Evolutionary conservation across 2,888 invertebrate genomes (phyloP), one percentile per base, ranked within the genome.

Genomic region (Athalia rosae): DNA sequence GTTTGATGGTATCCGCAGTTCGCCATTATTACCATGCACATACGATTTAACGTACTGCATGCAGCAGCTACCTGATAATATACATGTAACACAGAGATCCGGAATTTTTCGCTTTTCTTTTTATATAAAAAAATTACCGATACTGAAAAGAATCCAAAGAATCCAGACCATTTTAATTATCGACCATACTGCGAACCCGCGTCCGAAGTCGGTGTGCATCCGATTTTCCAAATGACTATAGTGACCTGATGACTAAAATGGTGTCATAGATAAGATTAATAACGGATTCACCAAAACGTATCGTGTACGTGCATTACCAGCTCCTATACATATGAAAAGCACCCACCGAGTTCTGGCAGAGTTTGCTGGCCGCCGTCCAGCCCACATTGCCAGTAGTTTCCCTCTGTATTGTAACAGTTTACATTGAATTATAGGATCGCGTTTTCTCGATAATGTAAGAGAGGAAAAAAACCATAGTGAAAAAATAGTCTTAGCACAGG

Each of bases 301-400:
- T n/a, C n/a, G n/a, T 28, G 2, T 28, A 28, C 28, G 28, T 28
- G 28, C 28, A 28, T 28, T 28, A 28, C 28, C n/a, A n/a, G n/a
- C n/a, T n/a, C n/a, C 28, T 28, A 28, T 28, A 28, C 28, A 28
- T 28, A 71, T n/a, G 58, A n/a, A 45, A 41, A 13, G 4, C 45
- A 58, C 28, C 53, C 67, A 67, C 56, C 45, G 80, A 82, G 80
- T 82, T 82, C 81, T 83, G 83, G 84, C 82, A 83, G 67, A 71
- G 63, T 74, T 76, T 69, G 67, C 81, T 84, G 84, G 83, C 82
- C 77, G 64, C 64, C 77, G 78, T 83, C 84, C 84, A 84, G 82
- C 76, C 82, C 80, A 81, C 81, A 80, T 82, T 79, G 79, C 79
- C 80, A 76, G 78, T 78, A 77, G 56, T 13, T 58, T 45, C 58